Evolutionary conservation across 2,888 invertebrate species (phyloP).

Genomic region (Ernsta delagoae): DNA sequence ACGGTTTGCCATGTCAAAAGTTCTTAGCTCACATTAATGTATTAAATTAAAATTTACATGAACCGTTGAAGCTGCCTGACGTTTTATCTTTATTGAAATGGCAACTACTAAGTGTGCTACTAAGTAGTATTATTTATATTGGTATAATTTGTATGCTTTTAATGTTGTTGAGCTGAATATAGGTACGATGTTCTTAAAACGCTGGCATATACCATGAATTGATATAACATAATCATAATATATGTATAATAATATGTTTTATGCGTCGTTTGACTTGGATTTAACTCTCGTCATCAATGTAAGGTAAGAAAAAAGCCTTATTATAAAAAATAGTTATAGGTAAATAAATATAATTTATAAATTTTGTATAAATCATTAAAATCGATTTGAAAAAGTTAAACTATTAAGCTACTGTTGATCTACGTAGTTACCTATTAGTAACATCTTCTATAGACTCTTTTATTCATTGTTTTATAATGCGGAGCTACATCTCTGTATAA

Average conservation of each 20-base stretch:
- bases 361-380: too few species aligned
- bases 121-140: conserved; percentile 4
- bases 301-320: too few species aligned
- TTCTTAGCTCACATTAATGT: background rate
- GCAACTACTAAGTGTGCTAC: background rate
- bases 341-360: too few species aligned
- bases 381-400: too few species aligned
- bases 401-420: too few species aligned
- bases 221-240: background rate
- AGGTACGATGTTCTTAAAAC: background rate
- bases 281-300: background rate
- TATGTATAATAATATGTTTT: background rate
- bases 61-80: conserved; percentile 12
- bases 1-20: conserved; percentile 16
- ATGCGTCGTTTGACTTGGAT: background rate
- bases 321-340: too few species aligned
- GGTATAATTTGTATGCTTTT: conserved; percentile 7
- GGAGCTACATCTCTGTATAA: too few species aligned
- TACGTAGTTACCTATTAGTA: too few species aligned
- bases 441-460: too few species aligned
- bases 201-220: background rate
- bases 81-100: conserved; percentile 19
- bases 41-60: conserved; percentile 19
- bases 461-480: too few species aligned
- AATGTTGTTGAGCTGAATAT: background rate